Evolutionary conservation across 2,113 vertebrate genomes (phyloP).

Genomic region (Pungitius pungitius): DNA sequence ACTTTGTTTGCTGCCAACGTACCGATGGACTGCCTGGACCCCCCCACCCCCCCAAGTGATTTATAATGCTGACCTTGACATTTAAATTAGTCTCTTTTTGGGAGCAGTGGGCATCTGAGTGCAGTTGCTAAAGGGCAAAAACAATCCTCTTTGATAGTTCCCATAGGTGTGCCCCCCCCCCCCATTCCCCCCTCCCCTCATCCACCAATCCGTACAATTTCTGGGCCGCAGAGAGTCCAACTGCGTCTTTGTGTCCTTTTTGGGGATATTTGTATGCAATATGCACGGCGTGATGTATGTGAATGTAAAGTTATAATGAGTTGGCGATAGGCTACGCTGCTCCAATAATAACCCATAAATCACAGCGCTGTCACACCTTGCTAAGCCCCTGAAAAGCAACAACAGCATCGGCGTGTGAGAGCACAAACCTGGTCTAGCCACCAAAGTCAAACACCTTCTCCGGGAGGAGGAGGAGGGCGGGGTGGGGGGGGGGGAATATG

Average conservation of each 20-base stretch:
- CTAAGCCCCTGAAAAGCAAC: slow-evolving; percentile 68
- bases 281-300: slow-evolving; percentile 77
- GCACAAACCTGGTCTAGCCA: slow-evolving; percentile 58
- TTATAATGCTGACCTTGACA: slow-evolving; percentile 76
- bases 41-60: slow-evolving; percentile 58
- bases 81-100: slow-evolving; percentile 73
- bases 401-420: slow-evolving; percentile 56
- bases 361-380: slow-evolving; percentile 78
- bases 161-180: slow-evolving; percentile 6
- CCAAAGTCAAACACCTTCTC: slow-evolving; percentile 74
- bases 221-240: slow-evolving; percentile 38
- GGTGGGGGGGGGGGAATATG: slow-evolving; percentile 62
- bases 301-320: slow-evolving; percentile 80
- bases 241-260: slow-evolving; percentile 45
- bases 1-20: slow-evolving; percentile 59
- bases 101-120: slow-evolving; percentile 52
- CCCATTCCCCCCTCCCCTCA: neutral
- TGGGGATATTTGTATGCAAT: slow-evolving; percentile 67
- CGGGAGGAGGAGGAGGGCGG: slow-evolving; percentile 31
- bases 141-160: slow-evolving; percentile 62
- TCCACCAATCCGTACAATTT: slow-evolving; percentile 51
- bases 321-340: slow-evolving; percentile 80
- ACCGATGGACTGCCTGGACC: slow-evolving; percentile 38
- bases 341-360: slow-evolving; percentile 83
- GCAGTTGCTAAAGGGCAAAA: slow-evolving; percentile 70